Conservation (phyloP, 2,888 invertebrate species). For the Ephialtes manifestator region DNA sequence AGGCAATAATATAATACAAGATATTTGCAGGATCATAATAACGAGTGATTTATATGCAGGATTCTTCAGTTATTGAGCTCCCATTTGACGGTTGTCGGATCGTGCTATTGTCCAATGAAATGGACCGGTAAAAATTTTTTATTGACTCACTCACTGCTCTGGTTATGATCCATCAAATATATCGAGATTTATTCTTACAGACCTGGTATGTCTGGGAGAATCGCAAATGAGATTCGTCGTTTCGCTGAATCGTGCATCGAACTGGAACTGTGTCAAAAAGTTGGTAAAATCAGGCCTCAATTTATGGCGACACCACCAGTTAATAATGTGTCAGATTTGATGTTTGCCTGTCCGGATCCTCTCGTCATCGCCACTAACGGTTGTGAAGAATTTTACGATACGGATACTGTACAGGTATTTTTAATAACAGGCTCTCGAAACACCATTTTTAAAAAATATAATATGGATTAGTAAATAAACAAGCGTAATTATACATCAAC, state of each 20-base stretch:
- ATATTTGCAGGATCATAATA: background rate
- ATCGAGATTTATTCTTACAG: background rate
- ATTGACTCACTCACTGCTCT: background rate
- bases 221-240: constrained; percentile 56
- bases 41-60: constrained; percentile 14
- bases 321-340: background rate
- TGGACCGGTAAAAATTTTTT: constrained; percentile 25
- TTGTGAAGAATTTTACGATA: background rate
- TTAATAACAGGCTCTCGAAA: no score
- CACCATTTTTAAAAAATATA: no score
- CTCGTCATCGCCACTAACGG: background rate
- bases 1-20: background rate
- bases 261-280: constrained; percentile 40
- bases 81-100: constrained; percentile 20
- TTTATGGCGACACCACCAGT: background rate
- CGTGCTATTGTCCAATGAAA: constrained; percentile 8
- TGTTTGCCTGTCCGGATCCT: constrained; percentile 5
- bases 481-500: no score
- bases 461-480: no score
- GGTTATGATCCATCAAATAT: background rate
- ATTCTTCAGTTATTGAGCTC: background rate
- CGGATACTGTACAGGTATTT: constrained; percentile 13
- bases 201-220: background rate
- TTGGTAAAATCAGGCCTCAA: background rate
- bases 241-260: constrained; percentile 60